These are phyloP conservation scores for Leistus spinibarbis DNA, from an alignment of 2,888 invertebrate genomes.

Conservation along the genomic window DNA sequence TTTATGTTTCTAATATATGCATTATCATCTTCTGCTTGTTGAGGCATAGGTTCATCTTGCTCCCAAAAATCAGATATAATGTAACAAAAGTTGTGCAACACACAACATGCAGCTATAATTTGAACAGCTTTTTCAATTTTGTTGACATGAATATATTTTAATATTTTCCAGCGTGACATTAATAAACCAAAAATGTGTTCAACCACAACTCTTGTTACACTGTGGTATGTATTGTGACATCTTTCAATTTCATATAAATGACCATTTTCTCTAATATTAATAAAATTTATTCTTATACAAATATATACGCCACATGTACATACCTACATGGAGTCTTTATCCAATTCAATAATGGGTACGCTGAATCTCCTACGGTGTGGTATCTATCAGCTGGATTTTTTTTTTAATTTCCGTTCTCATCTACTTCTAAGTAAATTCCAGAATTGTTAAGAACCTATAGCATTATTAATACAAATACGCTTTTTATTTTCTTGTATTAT, in stretches of 20 bases:
- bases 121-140: slow-evolving; percentile 27
- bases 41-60: not conserved
- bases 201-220: slow-evolving; percentile 31
- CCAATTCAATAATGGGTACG: not conserved
- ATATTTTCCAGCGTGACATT: slow-evolving; percentile 37
- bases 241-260: no score
- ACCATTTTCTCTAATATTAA: not conserved
- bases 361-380: not conserved
- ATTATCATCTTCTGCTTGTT: not conserved
- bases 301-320: no score
- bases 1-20: not conserved
- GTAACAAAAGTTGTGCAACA: slow-evolving; percentile 31
- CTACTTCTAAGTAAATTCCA: not conserved
- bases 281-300: not conserved
- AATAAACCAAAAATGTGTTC: slow-evolving; percentile 39
- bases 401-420: not conserved
- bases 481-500: no score
- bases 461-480: no score
- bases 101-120: slow-evolving; percentile 37
- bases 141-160: slow-evolving; percentile 35
- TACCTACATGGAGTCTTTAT: not conserved
- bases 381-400: not conserved
- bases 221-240: slow-evolving; percentile 26
- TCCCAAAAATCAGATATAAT: not conserved
- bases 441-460: no score